phyloP scores from a whole-genome alignment of 2,797 vertebrate species.

The Adrianichthys oophorus region DNA sequence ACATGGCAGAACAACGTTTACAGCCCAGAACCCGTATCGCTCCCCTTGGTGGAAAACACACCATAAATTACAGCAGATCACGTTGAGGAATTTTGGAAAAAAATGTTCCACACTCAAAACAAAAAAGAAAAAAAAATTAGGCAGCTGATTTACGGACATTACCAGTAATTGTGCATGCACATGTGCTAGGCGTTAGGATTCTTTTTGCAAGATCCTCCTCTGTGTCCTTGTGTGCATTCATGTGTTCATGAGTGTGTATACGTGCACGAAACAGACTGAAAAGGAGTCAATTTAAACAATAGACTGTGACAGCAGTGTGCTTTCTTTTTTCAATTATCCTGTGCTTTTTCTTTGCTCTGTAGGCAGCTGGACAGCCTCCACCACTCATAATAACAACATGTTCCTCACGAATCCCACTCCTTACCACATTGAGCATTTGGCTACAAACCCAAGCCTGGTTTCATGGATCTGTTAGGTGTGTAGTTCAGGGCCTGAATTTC shows the following conservation, averaged over 20 bases:
- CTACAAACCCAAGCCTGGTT: constrained; percentile 34
- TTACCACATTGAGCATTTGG: constrained; percentile 52
- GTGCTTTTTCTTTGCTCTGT: constrained; percentile 52
- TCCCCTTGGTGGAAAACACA: constrained; percentile 71
- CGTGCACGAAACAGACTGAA: constrained; percentile 2
- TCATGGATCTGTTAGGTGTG: constrained; percentile 48
- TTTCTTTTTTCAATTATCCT: constrained; percentile 44
- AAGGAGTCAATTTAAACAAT: constrained; percentile 29
- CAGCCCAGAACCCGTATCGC: constrained; percentile 71
- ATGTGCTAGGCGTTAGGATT: constrained; percentile 32
- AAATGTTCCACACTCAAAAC: constrained; percentile 38
- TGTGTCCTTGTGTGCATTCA: constrained; percentile 55
- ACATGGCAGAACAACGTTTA: constrained; percentile 72
- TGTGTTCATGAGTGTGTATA: constrained; percentile 21
- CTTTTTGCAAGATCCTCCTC: constrained; percentile 41
- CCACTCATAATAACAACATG: constrained; percentile 67
- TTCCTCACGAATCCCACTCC: constrained; percentile 63
- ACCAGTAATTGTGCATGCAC: constrained; percentile 59
- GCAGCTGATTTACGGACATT: constrained; percentile 62
- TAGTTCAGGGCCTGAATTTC: constrained; percentile 4
- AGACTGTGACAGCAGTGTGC: constrained; percentile 41
- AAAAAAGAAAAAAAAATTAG: constrained; percentile 33
- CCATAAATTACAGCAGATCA: constrained; percentile 71
- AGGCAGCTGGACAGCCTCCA: constrained; percentile 67
- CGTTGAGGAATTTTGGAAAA: constrained; percentile 60